Evolutionary conservation across 2,113 vertebrate genomes (phyloP).

Genomic region (Siniperca chuatsi): DNA sequence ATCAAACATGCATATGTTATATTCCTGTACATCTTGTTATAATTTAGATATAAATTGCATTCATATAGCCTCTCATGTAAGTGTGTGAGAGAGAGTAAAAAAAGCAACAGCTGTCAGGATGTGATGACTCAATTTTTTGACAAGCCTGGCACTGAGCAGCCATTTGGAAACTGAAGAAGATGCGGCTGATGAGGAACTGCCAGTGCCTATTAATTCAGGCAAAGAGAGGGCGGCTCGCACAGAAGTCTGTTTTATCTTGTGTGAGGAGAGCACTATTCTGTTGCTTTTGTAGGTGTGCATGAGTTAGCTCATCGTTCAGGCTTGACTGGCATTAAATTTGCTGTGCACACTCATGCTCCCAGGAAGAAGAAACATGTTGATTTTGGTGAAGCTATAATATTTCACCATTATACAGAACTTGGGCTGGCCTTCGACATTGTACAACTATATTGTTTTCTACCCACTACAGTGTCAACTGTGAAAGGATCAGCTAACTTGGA

Average conservation of each 20-base stretch:
- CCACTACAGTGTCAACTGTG: not conserved
- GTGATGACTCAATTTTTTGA: slow-evolving; percentile 83
- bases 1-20: not conserved
- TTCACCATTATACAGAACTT: not conserved
- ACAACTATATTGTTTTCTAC: not conserved
- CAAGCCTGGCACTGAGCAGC: slow-evolving; percentile 76
- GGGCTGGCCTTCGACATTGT: not conserved
- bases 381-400: not conserved
- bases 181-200: slow-evolving; percentile 78
- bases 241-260: slow-evolving; percentile 1
- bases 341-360: not conserved
- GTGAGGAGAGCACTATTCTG: not conserved
- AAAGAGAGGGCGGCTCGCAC: slow-evolving; percentile 38
- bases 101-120: slow-evolving; percentile 73
- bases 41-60: slow-evolving; percentile 26
- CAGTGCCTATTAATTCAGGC: slow-evolving; percentile 77
- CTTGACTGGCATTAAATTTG: not conserved
- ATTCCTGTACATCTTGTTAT: slow-evolving; percentile 10
- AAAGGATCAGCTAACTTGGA: not conserved
- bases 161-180: slow-evolving; percentile 75
- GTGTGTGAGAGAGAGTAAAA: slow-evolving; percentile 40
- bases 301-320: not conserved
- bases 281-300: not conserved
- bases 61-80: slow-evolving; percentile 25
- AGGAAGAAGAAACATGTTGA: not conserved